These are phyloP conservation scores for Poeciliopsis turneri DNA, from an alignment of 2,797 vertebrate genomes.

Conservation along the genomic window DNA sequence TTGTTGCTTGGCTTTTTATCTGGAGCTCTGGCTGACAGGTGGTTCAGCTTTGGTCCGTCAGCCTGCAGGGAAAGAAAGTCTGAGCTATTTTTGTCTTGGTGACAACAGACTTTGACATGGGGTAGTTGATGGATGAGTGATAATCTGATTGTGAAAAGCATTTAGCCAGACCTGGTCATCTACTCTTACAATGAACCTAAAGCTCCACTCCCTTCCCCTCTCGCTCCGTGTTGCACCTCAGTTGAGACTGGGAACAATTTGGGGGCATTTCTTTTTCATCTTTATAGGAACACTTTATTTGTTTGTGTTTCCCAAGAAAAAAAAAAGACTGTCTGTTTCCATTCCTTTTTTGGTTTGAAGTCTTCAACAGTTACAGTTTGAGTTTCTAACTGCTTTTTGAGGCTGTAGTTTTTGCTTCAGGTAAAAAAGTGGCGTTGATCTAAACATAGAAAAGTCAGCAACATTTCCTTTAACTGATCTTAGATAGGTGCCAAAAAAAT, in stretches of 20 bases:
- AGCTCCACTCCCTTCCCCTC: not conserved
- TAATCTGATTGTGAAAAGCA: slow-evolving; percentile 39
- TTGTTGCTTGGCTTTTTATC: slow-evolving; percentile 55
- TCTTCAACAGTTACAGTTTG: slow-evolving; percentile 40
- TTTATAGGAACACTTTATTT: slow-evolving; percentile 59
- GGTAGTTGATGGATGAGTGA: slow-evolving; percentile 65
- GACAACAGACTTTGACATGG: slow-evolving; percentile 50
- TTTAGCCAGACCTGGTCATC: slow-evolving; percentile 34
- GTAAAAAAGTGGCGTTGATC: slow-evolving; percentile 6
- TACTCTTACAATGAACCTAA: slow-evolving; percentile 14
- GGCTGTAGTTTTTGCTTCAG: slow-evolving; percentile 38
- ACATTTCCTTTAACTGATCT: slow-evolving; percentile 6
- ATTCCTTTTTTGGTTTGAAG: slow-evolving; percentile 56
- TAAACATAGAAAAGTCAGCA: slow-evolving; percentile 10
- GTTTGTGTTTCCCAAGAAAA: slow-evolving; percentile 55
- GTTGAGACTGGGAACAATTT: slow-evolving; percentile 62
- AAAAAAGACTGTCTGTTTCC: slow-evolving; percentile 63
- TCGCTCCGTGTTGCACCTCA: not conserved
- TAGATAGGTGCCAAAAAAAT: not conserved
- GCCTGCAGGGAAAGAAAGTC: slow-evolving; percentile 41
- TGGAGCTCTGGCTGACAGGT: slow-evolving; percentile 65
- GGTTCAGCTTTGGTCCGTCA: slow-evolving; percentile 51
- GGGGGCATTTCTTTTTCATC: slow-evolving; percentile 73
- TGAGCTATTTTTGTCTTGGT: slow-evolving; percentile 63
- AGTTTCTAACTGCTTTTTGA: slow-evolving; percentile 5